phyloP scores from a whole-genome alignment of 1,140 invertebrate species.

The Melitaea cinxia region DNA sequence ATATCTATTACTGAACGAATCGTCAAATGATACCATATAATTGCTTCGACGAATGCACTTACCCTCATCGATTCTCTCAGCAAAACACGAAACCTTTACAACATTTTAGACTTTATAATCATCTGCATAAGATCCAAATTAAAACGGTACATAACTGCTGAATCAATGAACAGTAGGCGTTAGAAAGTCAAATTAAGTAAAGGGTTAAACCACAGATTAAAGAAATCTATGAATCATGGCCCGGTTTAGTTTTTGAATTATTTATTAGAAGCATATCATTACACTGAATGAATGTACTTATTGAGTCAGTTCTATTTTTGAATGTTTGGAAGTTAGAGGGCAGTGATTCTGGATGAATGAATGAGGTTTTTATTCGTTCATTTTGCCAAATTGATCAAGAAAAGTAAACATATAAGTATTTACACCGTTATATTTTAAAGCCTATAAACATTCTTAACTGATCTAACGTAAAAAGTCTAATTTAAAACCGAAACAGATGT shows the following conservation, averaged over 20 bases:
- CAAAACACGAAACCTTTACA: neutral
- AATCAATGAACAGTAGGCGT: slow-evolving; percentile 8
- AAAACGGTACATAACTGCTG: neutral
- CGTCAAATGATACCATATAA: slow-evolving; percentile 20
- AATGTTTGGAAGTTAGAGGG: neutral
- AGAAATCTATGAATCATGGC: slow-evolving; percentile 2
- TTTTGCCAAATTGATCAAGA: neutral
- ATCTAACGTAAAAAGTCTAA: no score
- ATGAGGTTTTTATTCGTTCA: neutral
- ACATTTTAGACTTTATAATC: neutral
- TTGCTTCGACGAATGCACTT: slow-evolving; percentile 3
- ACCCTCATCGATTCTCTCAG: slow-evolving; percentile 5
- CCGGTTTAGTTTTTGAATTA: neutral
- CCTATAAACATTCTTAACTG: no score
- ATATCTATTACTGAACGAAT: slow-evolving; percentile 20
- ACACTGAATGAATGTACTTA: neutral
- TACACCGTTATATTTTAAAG: neutral
- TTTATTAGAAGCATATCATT: neutral
- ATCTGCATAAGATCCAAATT: neutral
- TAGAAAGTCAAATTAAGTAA: slow-evolving; percentile 11
- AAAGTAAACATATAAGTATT: neutral
- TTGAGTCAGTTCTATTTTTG: neutral
- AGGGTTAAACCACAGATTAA: slow-evolving; percentile 4
- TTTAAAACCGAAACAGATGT: no score
- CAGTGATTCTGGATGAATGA: neutral